Base-by-base conservation (phyloP, 35 echinoderm and acorn worm species). In the Apostichopus japonicus region DNA sequence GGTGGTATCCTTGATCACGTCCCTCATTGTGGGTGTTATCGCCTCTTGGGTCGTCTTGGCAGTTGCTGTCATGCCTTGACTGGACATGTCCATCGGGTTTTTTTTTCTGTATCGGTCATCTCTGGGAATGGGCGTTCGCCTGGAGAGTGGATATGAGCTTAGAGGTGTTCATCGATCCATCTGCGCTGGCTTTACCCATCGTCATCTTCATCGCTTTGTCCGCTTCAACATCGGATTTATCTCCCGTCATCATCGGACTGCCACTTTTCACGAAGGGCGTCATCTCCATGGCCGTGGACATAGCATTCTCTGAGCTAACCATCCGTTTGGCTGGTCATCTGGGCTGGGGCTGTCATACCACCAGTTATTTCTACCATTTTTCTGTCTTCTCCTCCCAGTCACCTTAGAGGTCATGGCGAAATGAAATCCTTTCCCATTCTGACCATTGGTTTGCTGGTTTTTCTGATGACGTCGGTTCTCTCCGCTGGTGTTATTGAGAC, bases 91-190 rank as follows among this genome's bases (percentile, higher is more conserved):
- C 61, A 65, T 65, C 8, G 78, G 21, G n/a, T n/a, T n/a, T n/a
- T n/a, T 44, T 80, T 53, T 27, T 33, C 51, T 11, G 52, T 80
- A 24, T 81, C 79, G 17, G 44, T 81, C 79, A 81, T 81, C n/a
- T n/a, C n/a, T n/a, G n/a, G n/a, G n/a, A n/a, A 52, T 33, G 44
- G 7, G 80, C 6, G 53, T 56, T 84, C 16, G 55, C 57, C 13
- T 56, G 54, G 14, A 84, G 80, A 44, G 80, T 84, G 54, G 80
- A 56, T 54, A 84, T 84, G 15, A 84, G 56, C 52, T 19, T 84
- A 56, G 80, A 84, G 80, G 80, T 54, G 4, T 57, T 53, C 70
- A 17, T 72, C 70, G 19, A 16, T 21, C 5, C 19, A 4, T 21
- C 55, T 6, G 56, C 4, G 23, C 22, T 73, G 11, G 14, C n/a